Percentiles rank a stretch among this genome's conserved stretches.
These are phyloP conservation scores for Physocephala rufipes DNA, from an alignment of 2,888 invertebrate species.

Conservation along the genomic window DNA sequence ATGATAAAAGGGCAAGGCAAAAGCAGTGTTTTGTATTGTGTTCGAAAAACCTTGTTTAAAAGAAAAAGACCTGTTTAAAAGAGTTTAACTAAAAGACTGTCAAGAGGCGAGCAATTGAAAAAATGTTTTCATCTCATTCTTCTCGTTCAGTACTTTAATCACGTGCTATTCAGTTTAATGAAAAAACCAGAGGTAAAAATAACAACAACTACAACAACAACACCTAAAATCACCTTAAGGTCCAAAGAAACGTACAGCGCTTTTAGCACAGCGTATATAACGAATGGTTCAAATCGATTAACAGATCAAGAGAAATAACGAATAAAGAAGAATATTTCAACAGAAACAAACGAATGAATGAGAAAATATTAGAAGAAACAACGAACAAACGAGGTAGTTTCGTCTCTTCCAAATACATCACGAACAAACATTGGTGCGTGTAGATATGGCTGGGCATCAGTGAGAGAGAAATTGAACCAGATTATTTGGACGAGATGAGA, in stretches of 20 bases:
- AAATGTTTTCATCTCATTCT: background rate
- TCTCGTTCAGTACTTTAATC: background rate
- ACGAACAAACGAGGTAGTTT: background rate
- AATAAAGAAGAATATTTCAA: constrained; percentile 15
- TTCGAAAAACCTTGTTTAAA: no score
- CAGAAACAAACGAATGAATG: background rate
- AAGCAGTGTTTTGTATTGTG: no score
- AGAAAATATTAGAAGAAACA: background rate
- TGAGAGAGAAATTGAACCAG: no score
- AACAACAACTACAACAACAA: constrained; percentile 12
- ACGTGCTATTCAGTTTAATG: no score
- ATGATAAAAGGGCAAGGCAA: no score
- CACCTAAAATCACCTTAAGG: background rate
- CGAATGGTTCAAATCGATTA: constrained; percentile 31
- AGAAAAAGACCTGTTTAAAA: no score
- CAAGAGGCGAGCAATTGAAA: background rate
- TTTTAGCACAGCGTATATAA: constrained; percentile 15
- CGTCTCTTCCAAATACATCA: no score
- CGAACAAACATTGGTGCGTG: background rate
- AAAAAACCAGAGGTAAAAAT: no score
- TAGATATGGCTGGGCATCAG: background rate
- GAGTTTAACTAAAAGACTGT: constrained; percentile 25
- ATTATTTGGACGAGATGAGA: no score
- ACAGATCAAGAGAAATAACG: constrained; percentile 25
- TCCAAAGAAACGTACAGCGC: constrained; percentile 7